phyloP scores from a whole-genome alignment of 2,888 invertebrate genomes.

The Thumatha senex region DNA sequence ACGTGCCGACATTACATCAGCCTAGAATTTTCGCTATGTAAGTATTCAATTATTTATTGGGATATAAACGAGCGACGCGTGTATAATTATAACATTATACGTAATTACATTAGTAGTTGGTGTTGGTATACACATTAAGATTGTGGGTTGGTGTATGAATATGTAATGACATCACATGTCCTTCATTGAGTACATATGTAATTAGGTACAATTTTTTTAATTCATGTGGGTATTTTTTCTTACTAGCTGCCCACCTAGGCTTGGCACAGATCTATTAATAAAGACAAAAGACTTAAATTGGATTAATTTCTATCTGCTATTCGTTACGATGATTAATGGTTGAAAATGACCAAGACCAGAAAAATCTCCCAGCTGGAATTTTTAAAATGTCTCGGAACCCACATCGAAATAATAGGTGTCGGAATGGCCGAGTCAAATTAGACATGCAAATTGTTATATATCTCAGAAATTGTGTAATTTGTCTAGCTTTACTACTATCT shows the following conservation, averaged over 20 bases:
- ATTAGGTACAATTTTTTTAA: not conserved
- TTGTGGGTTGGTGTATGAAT: slow-evolving; percentile 4
- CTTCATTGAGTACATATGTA: not conserved
- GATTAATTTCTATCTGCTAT: too few relatives aligned
- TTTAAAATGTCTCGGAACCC: too few relatives aligned
- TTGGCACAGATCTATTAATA: not conserved
- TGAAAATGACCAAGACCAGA: too few relatives aligned
- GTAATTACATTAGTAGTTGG: slow-evolving; percentile 1
- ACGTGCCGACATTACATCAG: not conserved
- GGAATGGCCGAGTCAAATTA: too few relatives aligned
- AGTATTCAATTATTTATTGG: not conserved
- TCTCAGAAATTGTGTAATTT: too few relatives aligned
- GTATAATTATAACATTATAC: slow-evolving; percentile 2
- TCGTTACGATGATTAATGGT: too few relatives aligned
- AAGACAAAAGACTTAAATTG: too few relatives aligned
- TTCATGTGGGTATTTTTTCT: not conserved
- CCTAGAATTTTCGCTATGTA: too few relatives aligned
- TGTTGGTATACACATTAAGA: not conserved
- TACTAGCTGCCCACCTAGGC: not conserved
- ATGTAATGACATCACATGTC: slow-evolving; percentile 6
- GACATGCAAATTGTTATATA: too few relatives aligned
- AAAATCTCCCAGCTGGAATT: too few relatives aligned
- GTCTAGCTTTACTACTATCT: too few relatives aligned
- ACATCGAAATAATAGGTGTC: too few relatives aligned
- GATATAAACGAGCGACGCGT: not conserved